Evolutionary conservation across 2,113 vertebrate species (phyloP).

Genomic region (Columbina picui): DNA sequence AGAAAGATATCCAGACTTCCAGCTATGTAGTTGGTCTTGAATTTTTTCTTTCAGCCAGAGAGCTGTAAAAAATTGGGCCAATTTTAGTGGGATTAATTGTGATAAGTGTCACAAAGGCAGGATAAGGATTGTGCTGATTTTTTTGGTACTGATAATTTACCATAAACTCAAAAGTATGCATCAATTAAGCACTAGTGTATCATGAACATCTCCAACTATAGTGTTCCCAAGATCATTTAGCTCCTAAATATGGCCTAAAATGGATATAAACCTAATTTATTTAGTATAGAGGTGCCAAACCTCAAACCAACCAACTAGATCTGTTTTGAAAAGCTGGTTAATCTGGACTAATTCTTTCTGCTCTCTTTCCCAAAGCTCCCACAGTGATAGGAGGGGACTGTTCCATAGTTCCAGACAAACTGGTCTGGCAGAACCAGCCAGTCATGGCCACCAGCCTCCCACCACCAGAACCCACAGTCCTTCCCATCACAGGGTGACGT

Average conservation of each 20-base stretch:
- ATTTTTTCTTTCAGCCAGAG: background rate
- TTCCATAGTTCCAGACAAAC: background rate
- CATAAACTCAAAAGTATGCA: background rate
- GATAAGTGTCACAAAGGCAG: background rate
- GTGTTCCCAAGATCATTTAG: background rate
- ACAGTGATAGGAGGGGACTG: background rate
- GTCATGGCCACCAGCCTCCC: background rate
- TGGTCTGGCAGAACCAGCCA: background rate
- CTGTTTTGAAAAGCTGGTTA: background rate
- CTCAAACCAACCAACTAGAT: background rate
- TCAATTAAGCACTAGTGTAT: background rate
- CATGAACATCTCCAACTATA: background rate
- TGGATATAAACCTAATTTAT: background rate
- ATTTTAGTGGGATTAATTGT: background rate
- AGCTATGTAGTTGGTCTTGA: background rate
- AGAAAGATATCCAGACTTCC: background rate
- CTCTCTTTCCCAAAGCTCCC: background rate
- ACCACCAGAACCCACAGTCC: fast-evolving
- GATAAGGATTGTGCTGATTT: background rate
- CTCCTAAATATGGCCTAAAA: background rate
- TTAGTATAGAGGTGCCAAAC: background rate
- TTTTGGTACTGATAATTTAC: background rate
- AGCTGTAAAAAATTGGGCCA: background rate
- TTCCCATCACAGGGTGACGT: background rate
- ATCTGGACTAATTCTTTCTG: background rate